Evolutionary conservation across 1,140 invertebrate genomes (phyloP), one percentile per base, ranked within the genome.

Genomic region (Brachionus rotundiformis): DNA sequence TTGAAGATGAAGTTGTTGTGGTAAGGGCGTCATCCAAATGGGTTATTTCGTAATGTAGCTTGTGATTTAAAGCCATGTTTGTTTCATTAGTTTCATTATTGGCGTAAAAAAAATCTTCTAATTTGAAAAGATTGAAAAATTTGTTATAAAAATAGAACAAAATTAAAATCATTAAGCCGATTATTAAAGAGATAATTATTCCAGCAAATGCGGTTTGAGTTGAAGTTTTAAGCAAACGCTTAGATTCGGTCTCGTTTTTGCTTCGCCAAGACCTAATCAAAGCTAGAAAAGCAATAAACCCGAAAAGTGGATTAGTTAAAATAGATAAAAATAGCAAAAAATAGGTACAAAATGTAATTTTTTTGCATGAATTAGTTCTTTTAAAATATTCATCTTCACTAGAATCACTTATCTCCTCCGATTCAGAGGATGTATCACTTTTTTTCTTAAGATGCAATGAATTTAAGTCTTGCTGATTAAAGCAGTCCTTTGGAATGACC

Each of bases 101-200:
- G 10, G n/a, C 10, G 8, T 11, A 7, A 4, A 6, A 10, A 73
- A 73, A 73, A 11, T 73, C 68, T 8, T 73, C 39, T 16, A 73
- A 44, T 73, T 73, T 73, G 27, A 44, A 73, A 3, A 44, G 8
- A 73, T 7, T 44, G 44, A 47, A 73, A 73, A 73, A 73, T 25
- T 73, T 73, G 36, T 73, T 27, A 73, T 73, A 44, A 44, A 73
- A 73, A 44, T 44, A 44, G 13, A 44, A 44, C 23, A 73, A 25
- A 11, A 44, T 10, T 27, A 73, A 3, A 25, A 41, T 31, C 10
- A 73, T 10, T 4, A 4, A 25, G 4, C 23, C 11, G 6, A 73
- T 11, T 19, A 73, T 16, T 44, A 73, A 27, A 41, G 36, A 25
- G 1, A 41, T 73, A 3, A 73, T 19, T 39, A 73, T 73, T 25